A percentile compares a stretch with the other conserved stretches of the same genome.
Conservation (phyloP, 2,113 vertebrate species). For the Zapornia atra region DNA sequence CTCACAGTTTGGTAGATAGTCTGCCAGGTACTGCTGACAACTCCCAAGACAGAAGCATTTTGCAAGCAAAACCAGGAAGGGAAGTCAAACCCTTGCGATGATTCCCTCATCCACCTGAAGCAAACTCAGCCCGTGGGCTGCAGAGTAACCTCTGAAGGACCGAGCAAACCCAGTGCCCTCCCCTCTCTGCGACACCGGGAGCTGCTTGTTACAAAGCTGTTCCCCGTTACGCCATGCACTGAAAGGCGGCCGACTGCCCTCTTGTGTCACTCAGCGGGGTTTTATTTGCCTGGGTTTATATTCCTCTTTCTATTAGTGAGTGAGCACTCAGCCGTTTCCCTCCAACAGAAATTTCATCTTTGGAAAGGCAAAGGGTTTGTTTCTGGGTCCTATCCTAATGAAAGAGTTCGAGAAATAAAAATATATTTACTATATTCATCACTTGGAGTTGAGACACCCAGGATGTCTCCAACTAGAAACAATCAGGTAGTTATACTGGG, state of each 20-base stretch:
- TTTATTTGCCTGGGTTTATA: neutral
- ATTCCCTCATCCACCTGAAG: neutral
- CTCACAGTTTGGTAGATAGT: neutral
- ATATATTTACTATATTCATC: neutral
- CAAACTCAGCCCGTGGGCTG: neutral
- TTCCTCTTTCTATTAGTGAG: neutral
- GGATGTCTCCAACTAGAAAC: neutral
- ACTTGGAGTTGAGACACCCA: neutral
- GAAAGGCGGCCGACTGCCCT: constrained; percentile 16
- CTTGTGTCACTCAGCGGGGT: neutral
- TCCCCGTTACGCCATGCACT: rapidly evolving
- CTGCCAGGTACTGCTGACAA: neutral
- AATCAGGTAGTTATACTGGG: neutral
- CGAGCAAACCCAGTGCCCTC: neutral
- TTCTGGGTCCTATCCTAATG: neutral
- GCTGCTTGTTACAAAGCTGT: neutral
- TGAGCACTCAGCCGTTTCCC: neutral
- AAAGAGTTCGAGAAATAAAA: neutral
- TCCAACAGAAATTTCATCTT: neutral
- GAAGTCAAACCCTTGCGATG: neutral
- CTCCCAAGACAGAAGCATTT: neutral
- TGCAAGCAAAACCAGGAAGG: neutral
- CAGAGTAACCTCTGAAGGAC: neutral
- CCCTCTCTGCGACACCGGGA: neutral
- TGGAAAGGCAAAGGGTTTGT: neutral